A percentile compares a stretch with the other conserved stretches of the same genome.
These are phyloP conservation scores for Carassius carassius DNA, from an alignment of 2,113 vertebrate genomes.

Conservation along the genomic window DNA sequence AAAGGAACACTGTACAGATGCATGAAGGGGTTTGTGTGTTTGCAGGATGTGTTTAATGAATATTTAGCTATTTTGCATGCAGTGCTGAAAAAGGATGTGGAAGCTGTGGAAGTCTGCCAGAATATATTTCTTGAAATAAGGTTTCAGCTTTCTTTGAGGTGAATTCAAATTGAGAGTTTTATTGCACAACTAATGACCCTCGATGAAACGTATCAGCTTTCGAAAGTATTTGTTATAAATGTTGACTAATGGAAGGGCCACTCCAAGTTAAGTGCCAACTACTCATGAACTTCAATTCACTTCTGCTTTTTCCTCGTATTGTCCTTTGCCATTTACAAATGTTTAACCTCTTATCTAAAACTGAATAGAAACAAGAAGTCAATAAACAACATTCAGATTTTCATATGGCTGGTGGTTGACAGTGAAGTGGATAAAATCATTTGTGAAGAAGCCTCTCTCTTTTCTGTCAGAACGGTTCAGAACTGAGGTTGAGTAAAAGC, in stretches of 20 bases:
- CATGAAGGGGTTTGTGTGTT: background rate
- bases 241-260: background rate
- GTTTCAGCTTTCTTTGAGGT: slow-evolving; percentile 8
- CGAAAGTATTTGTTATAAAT: background rate
- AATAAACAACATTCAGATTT: slow-evolving; percentile 21
- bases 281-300: background rate
- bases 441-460: slow-evolving; percentile 2
- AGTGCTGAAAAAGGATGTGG: background rate
- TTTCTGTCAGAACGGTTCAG: slow-evolving; percentile 27
- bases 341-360: background rate
- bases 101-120: background rate
- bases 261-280: background rate
- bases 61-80: background rate
- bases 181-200: background rate
- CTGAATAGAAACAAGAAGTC: slow-evolving; percentile 22
- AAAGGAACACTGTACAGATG: slow-evolving; percentile 11
- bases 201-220: background rate
- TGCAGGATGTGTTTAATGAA: slow-evolving; percentile 28
- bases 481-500: slow-evolving; percentile 33
- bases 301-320: background rate
- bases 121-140: slow-evolving; percentile 4
- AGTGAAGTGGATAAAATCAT: slow-evolving; percentile 22
- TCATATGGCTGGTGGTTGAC: slow-evolving; percentile 21
- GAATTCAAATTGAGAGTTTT: background rate
- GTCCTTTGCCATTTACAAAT: slow-evolving; percentile 20